Evolutionary conservation across 2,888 invertebrate species (phyloP), one percentile per base, ranked within the genome.

Genomic region (Hesperia comma): DNA sequence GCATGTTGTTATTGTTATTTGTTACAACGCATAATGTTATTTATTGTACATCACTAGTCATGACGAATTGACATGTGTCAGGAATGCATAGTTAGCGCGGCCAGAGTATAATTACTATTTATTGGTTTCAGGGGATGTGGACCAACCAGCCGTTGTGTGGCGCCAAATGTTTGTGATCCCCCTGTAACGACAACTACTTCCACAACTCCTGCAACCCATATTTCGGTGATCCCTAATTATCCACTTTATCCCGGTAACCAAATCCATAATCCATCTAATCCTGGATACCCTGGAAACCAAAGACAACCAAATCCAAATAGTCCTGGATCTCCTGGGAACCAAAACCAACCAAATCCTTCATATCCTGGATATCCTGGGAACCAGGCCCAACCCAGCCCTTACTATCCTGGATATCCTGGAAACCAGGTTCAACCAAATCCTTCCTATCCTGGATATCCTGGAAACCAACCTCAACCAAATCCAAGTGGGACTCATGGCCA

Each of bases 71-170:
- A n/a, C n/a, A n/a, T n/a, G n/a, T n/a, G n/a, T n/a, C n/a, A n/a
- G n/a, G n/a, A n/a, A n/a, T n/a, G n/a, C n/a, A n/a, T n/a, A n/a
- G n/a, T n/a, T n/a, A n/a, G n/a, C n/a, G n/a, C n/a, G n/a, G n/a
- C n/a, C n/a, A n/a, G n/a, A n/a, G n/a, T n/a, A n/a, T n/a, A n/a
- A n/a, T n/a, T n/a, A n/a, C n/a, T n/a, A n/a, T n/a, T n/a, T n/a
- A n/a, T n/a, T n/a, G n/a, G n/a, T 53, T 33, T 15, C 68, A 93
- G 95, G 68, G 83, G 84, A 2, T 95, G 95, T 75, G 86, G 88
- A 71, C 76, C 80, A 6, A 76, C 77, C 19, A 90, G 88, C 0
- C 83, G 79, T 56, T 87, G 88, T 63, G 70, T 86, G 15, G 79
- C 84, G 17, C 86, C 87, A 0, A 84, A 90, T 68, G 78, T 78